Percentiles rank a stretch among this genome's conserved stretches.
Conservation (phyloP, 2,113 vertebrate species). For the Puffinus mauretanicus region DNA sequence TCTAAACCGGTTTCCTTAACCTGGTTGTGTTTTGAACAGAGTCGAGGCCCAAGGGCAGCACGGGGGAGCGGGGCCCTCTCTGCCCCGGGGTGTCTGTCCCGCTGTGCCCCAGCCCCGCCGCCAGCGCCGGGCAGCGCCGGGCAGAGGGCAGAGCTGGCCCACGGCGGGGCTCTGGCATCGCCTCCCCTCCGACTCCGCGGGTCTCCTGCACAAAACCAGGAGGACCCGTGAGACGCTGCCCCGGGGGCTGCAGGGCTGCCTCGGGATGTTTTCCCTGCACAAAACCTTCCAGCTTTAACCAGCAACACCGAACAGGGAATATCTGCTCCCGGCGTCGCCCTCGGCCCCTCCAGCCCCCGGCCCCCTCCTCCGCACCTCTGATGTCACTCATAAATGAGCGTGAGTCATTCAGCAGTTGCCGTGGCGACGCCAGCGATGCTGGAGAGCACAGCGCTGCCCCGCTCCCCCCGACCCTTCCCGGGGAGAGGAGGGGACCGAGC, state of each 20-base stretch:
- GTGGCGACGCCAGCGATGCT: constrained; percentile 43
- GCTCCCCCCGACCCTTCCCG: neutral
- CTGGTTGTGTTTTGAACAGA: too few relatives aligned
- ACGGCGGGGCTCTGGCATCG: neutral
- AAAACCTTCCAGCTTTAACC: neutral
- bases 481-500: neutral
- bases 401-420: constrained; percentile 41
- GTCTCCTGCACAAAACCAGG: rapidly evolving
- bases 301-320: neutral
- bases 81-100: rapidly evolving
- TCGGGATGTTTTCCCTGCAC: rapidly evolving
- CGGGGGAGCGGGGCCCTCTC: rapidly evolving
- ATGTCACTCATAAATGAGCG: constrained; percentile 12
- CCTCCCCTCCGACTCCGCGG: rapidly evolving
- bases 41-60: neutral
- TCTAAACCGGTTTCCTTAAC: neutral
- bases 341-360: neutral
- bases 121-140: neutral
- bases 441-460: neutral
- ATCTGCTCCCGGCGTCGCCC: neutral
- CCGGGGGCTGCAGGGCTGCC: neutral
- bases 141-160: neutral
- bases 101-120: neutral
- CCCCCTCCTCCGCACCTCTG: constrained; percentile 35
- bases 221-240: neutral